phyloP scores from a whole-genome alignment of 2,888 invertebrate genomes.

The Drosophila buzzatii region DNA sequence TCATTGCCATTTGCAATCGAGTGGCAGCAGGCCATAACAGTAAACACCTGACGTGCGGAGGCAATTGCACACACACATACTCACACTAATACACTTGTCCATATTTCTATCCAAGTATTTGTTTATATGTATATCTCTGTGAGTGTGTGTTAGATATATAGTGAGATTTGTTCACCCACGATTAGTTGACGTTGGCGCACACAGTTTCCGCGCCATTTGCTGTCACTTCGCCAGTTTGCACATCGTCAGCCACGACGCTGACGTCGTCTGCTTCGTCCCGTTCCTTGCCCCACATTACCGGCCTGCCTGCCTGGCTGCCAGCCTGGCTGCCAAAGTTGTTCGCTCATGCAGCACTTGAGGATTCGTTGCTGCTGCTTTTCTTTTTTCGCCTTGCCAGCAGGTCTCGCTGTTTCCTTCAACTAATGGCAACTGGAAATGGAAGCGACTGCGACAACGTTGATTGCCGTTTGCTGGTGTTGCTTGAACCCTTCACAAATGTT shows the following conservation, averaged over 20 bases:
- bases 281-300: background rate
- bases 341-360: slow-evolving; percentile 70
- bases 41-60: slow-evolving; percentile 43
- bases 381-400: slow-evolving; percentile 31
- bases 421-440: slow-evolving; percentile 79
- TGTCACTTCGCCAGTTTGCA: slow-evolving; percentile 83
- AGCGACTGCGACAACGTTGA: slow-evolving; percentile 66
- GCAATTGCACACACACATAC: slow-evolving; percentile 19
- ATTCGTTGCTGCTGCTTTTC: slow-evolving; percentile 16
- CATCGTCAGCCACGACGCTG: slow-evolving; percentile 75
- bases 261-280: slow-evolving; percentile 22
- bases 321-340: slow-evolving; percentile 55
- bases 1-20: slow-evolving; percentile 50
- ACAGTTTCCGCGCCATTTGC: slow-evolving; percentile 83
- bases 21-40: slow-evolving; percentile 41
- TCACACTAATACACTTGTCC: slow-evolving; percentile 3
- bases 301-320: background rate
- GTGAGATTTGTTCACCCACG: slow-evolving; percentile 78
- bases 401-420: slow-evolving; percentile 52
- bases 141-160: slow-evolving; percentile 24
- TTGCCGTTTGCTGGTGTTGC: slow-evolving; percentile 58
- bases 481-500: slow-evolving; percentile 24
- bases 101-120: slow-evolving; percentile 16
- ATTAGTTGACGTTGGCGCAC: slow-evolving; percentile 78
- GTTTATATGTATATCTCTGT: slow-evolving; percentile 11